Evolutionary conservation across 2,888 invertebrate species (phyloP), one percentile per base, ranked within the genome.

Genomic region (Philereme vetulata): DNA sequence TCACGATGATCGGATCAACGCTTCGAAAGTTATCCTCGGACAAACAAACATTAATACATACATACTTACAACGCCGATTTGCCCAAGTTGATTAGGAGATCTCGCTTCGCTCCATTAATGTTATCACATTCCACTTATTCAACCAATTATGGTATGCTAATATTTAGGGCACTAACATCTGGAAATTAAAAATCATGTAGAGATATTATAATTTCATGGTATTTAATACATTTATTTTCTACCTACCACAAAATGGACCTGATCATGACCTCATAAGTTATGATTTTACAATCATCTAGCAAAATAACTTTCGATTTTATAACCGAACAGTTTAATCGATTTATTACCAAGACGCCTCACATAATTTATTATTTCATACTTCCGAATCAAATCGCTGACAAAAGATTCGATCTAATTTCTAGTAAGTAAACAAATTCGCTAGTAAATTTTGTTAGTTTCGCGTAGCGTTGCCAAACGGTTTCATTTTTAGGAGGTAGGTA

Each of bases 381-480:
- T 76, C 76, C 74, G 73, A 73, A 72, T 66, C 75, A 68, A 77
- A 77, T 71, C 44, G 68, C 66, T 62, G 64, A 67, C 70, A 70
- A 66, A 64, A 51, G 66, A 60, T 62, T 56, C 53, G 67, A 73
- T 76, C 72, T 67, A 68, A 68, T 71, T 72, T 62, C 67, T 69
- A 72, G 21, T 21, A 21, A n/a, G 71, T 74, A 76, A 80, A 80
- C 80, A 72, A 76, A 77, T 76, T 76, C 60, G 59, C 71, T 80
- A 72, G 72, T 76, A 75, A 76, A 77, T 78, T 77, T 79, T 76
- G 80, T 82, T 79, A 78, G 82, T 82, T 84, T 84, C 81, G 83
- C 82, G 78, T 79, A 73, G 74, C 77, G 75, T 88, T 88, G 85
- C 81, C 81, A 88, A 85, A 86, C 75, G 71, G 81, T 85, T 86